Evolutionary conservation across 1,140 invertebrate species (phyloP).

Genomic region (Solenopsis invicta): DNA sequence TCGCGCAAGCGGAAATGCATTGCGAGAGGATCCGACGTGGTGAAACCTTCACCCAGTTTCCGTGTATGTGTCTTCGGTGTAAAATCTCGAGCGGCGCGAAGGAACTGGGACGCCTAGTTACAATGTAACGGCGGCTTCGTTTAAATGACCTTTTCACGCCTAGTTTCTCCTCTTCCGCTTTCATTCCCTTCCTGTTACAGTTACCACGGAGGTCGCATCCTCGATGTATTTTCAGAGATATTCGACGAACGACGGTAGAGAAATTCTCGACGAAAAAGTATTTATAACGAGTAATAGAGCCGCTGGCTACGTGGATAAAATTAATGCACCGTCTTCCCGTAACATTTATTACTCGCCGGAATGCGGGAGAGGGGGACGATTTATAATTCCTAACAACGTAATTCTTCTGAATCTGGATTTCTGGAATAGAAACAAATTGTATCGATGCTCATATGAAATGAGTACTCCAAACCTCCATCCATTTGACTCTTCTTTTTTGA

Average conservation of each 20-base stretch:
- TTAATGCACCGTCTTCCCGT: neutral
- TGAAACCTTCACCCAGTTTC: slow-evolving; percentile 55
- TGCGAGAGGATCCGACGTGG: slow-evolving; percentile 14
- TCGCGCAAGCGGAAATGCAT: slow-evolving; percentile 46
- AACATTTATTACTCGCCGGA: neutral
- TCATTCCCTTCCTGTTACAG: slow-evolving; percentile 4
- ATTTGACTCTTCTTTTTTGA: neutral
- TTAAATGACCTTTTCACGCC: slow-evolving; percentile 32
- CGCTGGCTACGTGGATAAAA: neutral
- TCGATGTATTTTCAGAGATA: slow-evolving; percentile 18
- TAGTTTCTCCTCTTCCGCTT: slow-evolving; percentile 27
- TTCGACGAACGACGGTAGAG: neutral
- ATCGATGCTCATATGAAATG: neutral
- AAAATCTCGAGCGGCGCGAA: slow-evolving; percentile 34
- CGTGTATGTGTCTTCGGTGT: slow-evolving; percentile 5
- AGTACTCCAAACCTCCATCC: neutral
- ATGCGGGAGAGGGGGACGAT: neutral
- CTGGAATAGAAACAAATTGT: neutral
- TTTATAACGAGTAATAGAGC: slow-evolving; percentile 9
- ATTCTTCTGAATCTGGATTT: neutral
- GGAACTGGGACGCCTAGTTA: slow-evolving; percentile 43
- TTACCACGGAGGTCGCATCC: slow-evolving; percentile 3
- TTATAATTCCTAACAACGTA: neutral
- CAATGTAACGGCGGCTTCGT: slow-evolving; percentile 10
- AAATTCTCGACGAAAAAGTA: slow-evolving; percentile 15